phyloP scores from a whole-genome alignment of 2,797 vertebrate genomes.

The Sandelia bainsii region DNA sequence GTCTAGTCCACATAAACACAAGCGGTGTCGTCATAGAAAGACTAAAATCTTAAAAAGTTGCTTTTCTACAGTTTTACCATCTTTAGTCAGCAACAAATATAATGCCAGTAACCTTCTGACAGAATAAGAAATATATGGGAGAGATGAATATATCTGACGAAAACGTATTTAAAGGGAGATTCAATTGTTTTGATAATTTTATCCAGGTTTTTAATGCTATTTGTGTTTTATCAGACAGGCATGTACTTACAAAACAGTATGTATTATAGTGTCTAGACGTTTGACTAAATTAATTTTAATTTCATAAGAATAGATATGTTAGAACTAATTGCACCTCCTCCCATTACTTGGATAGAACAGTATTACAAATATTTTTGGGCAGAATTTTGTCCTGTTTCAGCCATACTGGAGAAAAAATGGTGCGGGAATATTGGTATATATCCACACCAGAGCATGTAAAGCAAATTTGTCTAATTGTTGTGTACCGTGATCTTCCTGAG shows the following conservation, averaged over 20 bases:
- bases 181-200: not conserved
- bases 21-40: constrained; percentile 34
- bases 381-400: too few species aligned
- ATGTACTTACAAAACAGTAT: not conserved
- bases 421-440: too few species aligned
- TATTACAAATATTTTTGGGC: too few species aligned
- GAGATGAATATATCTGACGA: not conserved
- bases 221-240: not conserved
- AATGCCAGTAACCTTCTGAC: not conserved
- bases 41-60: constrained; percentile 18
- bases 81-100: not conserved
- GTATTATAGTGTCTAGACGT: not conserved
- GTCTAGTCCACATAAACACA: constrained; percentile 48
- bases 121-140: not conserved
- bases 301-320: too few species aligned
- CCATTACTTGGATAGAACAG: too few species aligned
- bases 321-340: too few species aligned
- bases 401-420: too few species aligned
- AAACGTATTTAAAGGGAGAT: not conserved
- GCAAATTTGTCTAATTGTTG: too few species aligned
- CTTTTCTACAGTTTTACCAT: not conserved
- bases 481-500: too few species aligned
- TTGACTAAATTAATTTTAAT: not conserved
- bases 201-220: not conserved
- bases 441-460: too few species aligned